Evolutionary conservation across 2,797 vertebrate genomes (phyloP), one percentile per base, ranked within the genome.

Genomic region (Loris lydekkerianus): DNA sequence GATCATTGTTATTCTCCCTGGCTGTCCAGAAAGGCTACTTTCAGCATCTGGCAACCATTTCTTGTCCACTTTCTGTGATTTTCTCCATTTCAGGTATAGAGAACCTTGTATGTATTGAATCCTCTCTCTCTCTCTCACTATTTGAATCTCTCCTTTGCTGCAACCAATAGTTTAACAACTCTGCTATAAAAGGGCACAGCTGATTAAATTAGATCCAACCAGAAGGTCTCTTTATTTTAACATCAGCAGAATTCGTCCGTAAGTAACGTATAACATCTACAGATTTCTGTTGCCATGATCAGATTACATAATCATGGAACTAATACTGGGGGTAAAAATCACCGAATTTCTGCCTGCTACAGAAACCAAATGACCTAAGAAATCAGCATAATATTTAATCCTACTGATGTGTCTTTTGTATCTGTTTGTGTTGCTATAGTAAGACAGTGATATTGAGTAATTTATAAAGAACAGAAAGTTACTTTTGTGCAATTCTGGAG

Each of bases 131-230:
- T 23, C 77, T 37, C 18, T 70, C 23, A 27, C 77, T 37, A 0
- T 77, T 86, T 75, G 34, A 93, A 37, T 91, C 10, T 86, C 34
- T 84, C 83, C 21, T 20, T 58, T 67, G n/a, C 7, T 85, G 4
- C 31, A 69, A 10, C n/a, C 11, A 43, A 8, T 29, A 72, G 53
- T 58, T 58, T 18, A 53, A 92, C 81, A 60, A 78, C 13, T 70
- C 31, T 40, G 31, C 20, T 86, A 40, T 88, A 56, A 60, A 70
- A 69, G 21, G 20, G 1, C 20, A 40, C 0, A 18, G 34, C 34
- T 86, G 14, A 49, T 27, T 86, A 93, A 25, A 34, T 75, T 37
- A 84, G 49, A 25, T 1, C 7, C 13, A 46, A 5, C 3, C 27
- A 87, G 61, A 17, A 23, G 75, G 69, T 77, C 3, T 75, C n/a